phyloP scores from a whole-genome alignment of 2,888 invertebrate species.

The Chydorus sphaericus region DNA sequence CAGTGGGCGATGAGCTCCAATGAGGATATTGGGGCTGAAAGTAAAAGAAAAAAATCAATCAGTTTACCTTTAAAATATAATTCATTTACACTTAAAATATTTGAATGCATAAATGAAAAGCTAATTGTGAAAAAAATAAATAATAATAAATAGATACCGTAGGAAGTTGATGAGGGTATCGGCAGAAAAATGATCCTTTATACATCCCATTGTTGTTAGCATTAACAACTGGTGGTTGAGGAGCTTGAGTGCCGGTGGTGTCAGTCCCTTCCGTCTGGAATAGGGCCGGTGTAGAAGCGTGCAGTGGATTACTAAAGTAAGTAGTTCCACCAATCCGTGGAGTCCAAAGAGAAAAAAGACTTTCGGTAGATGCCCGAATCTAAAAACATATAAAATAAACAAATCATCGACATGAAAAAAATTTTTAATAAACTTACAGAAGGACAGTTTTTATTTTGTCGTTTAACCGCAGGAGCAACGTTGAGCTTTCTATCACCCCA shows the following conservation, averaged over 20 bases:
- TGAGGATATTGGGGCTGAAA: not conserved
- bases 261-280: not conserved
- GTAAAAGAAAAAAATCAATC: not conserved
- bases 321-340: not conserved
- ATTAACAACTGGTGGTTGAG: not conserved
- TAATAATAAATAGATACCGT: not conserved
- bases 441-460: not conserved
- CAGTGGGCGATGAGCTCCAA: not conserved
- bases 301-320: not conserved
- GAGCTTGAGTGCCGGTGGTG: not conserved
- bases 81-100: not conserved
- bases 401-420: not conserved
- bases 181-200: not conserved
- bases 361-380: not conserved
- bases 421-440: not conserved
- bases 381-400: not conserved
- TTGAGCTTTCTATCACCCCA: conserved; percentile 67
- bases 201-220: not conserved
- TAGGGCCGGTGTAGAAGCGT: not conserved
- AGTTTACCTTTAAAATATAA: no score
- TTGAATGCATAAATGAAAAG: no score
- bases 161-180: not conserved
- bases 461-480: conserved; percentile 68
- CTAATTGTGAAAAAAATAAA: not conserved
- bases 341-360: not conserved